phyloP scores from a whole-genome alignment of 2,113 vertebrate species.

The Gnathonemus longibarbis region DNA sequence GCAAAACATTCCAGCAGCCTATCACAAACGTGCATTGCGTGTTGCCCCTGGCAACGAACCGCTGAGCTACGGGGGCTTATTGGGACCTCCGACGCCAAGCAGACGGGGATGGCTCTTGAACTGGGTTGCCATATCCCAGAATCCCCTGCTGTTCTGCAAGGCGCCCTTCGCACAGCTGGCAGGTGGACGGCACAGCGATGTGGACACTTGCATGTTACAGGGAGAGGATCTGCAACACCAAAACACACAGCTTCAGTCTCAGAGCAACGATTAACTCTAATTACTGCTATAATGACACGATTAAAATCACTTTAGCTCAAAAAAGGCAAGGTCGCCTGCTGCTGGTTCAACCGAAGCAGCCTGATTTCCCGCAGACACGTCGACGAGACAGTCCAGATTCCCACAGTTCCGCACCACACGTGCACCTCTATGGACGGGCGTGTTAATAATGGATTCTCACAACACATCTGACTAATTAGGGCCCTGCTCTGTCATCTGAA shows the following conservation, averaged over 20 bases:
- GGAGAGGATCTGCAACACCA: neutral
- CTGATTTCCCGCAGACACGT: neutral
- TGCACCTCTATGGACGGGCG: neutral
- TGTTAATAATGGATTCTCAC: neutral
- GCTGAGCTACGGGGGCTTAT: neutral
- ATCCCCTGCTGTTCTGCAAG: neutral
- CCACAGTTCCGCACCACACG: neutral
- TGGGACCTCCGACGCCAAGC: neutral
- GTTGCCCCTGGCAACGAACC: neutral
- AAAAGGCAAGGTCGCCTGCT: neutral
- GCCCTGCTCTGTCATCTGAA: neutral
- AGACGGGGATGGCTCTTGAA: neutral
- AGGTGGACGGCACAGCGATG: neutral
- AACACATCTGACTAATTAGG: neutral
- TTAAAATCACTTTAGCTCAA: constrained; percentile 3
- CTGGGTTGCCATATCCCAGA: neutral
- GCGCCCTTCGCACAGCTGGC: neutral
- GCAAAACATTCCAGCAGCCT: neutral
- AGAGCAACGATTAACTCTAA: neutral
- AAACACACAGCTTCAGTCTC: neutral
- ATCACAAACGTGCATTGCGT: neutral
- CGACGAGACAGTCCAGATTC: neutral
- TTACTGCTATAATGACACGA: neutral
- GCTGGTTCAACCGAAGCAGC: neutral
- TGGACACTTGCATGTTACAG: neutral